Evolutionary conservation across 2,797 vertebrate species (phyloP).

Genomic region (Cetoscarus ocellatus): DNA sequence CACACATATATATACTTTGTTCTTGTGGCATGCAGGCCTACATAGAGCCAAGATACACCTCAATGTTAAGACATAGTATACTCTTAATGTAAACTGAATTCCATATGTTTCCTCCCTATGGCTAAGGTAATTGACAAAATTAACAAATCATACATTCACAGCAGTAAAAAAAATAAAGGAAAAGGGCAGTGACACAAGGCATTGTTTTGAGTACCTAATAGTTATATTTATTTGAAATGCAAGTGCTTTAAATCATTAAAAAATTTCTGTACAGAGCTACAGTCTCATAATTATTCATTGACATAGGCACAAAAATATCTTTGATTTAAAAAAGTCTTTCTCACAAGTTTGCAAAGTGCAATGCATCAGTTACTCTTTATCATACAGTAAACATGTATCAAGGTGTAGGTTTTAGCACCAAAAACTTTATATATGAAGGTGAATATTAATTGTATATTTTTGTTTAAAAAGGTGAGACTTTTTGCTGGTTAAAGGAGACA

Average conservation of each 20-base stretch:
- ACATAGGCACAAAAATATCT: slow-evolving; percentile 9
- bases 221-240: slow-evolving; percentile 28
- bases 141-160: background rate
- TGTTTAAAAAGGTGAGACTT: no score
- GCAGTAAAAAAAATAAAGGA: background rate
- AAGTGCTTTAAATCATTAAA: slow-evolving; percentile 29
- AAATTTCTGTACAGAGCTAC: background rate
- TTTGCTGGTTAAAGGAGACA: no score
- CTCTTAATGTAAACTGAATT: no score
- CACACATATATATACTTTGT: no score
- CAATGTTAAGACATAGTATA: no score
- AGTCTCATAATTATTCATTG: slow-evolving; percentile 20
- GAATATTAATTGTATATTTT: no score
- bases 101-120: no score
- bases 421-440: background rate
- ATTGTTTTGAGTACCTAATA: slow-evolving; percentile 52
- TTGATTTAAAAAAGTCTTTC: slow-evolving; percentile 9
- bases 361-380: slow-evolving; percentile 18
- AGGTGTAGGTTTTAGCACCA: slow-evolving; percentile 34
- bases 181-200: background rate
- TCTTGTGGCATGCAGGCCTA: no score
- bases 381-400: slow-evolving; percentile 5
- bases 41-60: no score
- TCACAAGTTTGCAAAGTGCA: slow-evolving; percentile 40
- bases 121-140: no score